Percentiles rank a stretch among this genome's conserved stretches.
phyloP scores from a whole-genome alignment of 1,140 invertebrate species.

The Trichogramma pretiosum region DNA sequence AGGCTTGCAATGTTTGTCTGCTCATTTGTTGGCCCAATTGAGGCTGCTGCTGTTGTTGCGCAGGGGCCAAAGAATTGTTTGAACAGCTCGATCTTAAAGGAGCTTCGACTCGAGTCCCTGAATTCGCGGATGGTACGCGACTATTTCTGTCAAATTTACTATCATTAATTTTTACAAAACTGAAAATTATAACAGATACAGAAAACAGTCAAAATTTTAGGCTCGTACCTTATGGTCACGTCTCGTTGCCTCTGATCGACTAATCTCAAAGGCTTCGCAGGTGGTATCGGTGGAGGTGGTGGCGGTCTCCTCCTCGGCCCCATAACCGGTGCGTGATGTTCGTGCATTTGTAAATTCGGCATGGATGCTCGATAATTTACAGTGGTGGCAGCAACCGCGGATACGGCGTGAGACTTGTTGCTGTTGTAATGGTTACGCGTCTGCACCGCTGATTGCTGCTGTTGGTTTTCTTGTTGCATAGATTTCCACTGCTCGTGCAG shows the following conservation, averaged over 20 bases:
- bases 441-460: slow-evolving; percentile 4
- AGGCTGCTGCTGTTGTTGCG: slow-evolving; percentile 1
- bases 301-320: slow-evolving; percentile 35
- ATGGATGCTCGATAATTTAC: slow-evolving; percentile 58
- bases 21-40: slow-evolving; percentile 58
- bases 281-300: slow-evolving; percentile 46
- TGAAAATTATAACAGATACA: slow-evolving; percentile 10
- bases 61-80: slow-evolving; percentile 28
- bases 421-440: slow-evolving; percentile 31
- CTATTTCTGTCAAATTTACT: slow-evolving; percentile 49
- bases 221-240: slow-evolving; percentile 43
- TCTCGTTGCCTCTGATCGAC: slow-evolving; percentile 42
- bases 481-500: slow-evolving; percentile 43
- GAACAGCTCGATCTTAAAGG: slow-evolving; percentile 45
- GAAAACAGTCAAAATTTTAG: slow-evolving; percentile 17
- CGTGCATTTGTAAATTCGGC: slow-evolving; percentile 55
- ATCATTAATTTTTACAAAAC: too few relatives aligned
- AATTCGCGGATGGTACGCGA: slow-evolving; percentile 53
- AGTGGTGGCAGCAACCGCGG: slow-evolving; percentile 17
- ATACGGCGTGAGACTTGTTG: slow-evolving; percentile 23
- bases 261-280: slow-evolving; percentile 43
- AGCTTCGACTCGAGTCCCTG: slow-evolving; percentile 39
- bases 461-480: slow-evolving; percentile 36
- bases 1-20: slow-evolving; percentile 64
- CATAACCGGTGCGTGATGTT: slow-evolving; percentile 10